Base-by-base conservation (phyloP, 2,113 vertebrate species). In the Montifringilla adamsi region DNA sequence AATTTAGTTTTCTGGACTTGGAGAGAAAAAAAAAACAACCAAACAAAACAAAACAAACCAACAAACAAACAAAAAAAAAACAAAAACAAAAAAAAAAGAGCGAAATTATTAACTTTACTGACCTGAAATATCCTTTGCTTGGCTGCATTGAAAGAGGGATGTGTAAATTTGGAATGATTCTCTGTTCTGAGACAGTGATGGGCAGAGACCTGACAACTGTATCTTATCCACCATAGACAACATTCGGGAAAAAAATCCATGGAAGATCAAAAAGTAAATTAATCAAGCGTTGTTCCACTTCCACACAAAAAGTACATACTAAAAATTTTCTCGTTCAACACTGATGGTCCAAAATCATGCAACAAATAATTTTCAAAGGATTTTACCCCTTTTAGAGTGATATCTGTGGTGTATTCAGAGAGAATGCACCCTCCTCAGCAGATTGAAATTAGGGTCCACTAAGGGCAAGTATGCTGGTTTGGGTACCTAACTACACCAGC, bases 381-480 rank as follows among this genome's bases (percentile, higher is more conserved):
- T 77, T 91, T 87, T 39, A 27, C 9, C 14, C 7, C 12, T 8
- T 1, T 46, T 27, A 49, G 21, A 46, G 4, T 41, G 43, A 30
- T 7, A 24, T 5, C 10, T 1, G 0, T 46, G 26, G 6, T 52
- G 27, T 8, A 60, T 9, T 21, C 13, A 30, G 16, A 46, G 11
- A 6, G 8, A 59, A 35, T 1, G 3, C 10, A 47, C 6, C 2
- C 3, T 73, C 7, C 75, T 73, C 13, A 67, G 21, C 12, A 62
- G 35, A 35, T 0, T 55, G n/a, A 56, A 73, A 59, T 33, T 52
- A 49, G 3, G 0, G 0, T 44, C 15, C 7, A 11, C 9, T 33
- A 16, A 68, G 5, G 27, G 62, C 18, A 50, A 69, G 14, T 12
- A 6, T 46, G 14, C 9, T 69, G 18, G 4, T 23, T 58, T 46